Conservation (phyloP, 2,797 vertebrate species). For the Columba guinea region DNA sequence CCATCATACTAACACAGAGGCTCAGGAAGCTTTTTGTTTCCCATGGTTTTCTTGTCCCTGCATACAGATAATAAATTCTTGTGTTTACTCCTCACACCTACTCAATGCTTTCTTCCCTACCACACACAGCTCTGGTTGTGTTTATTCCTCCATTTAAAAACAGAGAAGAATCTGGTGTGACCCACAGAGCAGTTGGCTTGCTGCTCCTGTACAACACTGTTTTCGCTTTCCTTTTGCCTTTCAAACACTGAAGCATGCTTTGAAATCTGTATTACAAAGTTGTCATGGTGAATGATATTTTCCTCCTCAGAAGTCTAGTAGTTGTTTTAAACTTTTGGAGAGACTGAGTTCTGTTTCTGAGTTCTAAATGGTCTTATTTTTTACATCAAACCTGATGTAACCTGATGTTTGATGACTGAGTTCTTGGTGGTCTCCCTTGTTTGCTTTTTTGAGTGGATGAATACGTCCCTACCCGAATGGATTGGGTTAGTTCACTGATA, state of each 20-base stretch:
- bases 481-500: not conserved
- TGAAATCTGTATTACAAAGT: not conserved
- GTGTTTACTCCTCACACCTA: constrained; percentile 25
- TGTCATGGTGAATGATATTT: not conserved
- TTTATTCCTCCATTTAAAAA: constrained; percentile 21
- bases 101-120: not conserved
- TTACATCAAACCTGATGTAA: not conserved
- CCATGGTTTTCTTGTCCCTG: not conserved
- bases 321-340: not conserved
- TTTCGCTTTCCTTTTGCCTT: not conserved
- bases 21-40: not conserved
- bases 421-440: not conserved
- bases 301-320: not conserved
- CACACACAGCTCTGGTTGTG: not conserved
- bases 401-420: not conserved
- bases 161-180: not conserved
- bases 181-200: not conserved
- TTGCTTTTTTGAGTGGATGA: not conserved
- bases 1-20: not conserved
- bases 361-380: not conserved
- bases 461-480: not conserved
- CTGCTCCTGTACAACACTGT: not conserved
- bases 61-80: not conserved
- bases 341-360: not conserved
- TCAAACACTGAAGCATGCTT: not conserved